Base-by-base conservation (phyloP, 2,797 vertebrate genomes). In the Urocyon cinereoargenteus region DNA sequence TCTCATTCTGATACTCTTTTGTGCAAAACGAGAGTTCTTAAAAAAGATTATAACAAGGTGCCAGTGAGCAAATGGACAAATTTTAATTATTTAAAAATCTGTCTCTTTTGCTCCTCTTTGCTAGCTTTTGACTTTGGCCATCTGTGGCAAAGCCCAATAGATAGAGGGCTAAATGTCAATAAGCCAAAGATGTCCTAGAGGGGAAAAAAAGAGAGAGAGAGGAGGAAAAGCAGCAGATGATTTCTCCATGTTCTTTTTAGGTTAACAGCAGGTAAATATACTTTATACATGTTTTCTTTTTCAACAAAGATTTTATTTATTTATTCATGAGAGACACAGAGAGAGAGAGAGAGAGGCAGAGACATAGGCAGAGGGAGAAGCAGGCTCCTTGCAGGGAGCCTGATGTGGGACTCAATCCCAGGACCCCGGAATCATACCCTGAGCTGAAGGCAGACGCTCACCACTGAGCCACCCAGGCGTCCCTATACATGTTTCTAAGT, bases 11-110 rank as follows among this genome's bases (percentile, higher is more conserved):
- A 73, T 36, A 86, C 3, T 45, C 51, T 84, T 83, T 49, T 12
- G 1, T 73, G 40, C 24, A 87, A 92, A 62, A 36, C 53, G 83
- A 83, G 28, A 36, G 18, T 88, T 70, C 73, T 84, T 45, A 15
- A n/a, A n/a, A n/a, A 96, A 72, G 89, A 82, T 28, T 77, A 22
- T 90, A 90, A 55, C 40, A 64, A 75, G 57, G 21, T 79, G 26
- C 40, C 77, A 84, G 13, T 4, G 45, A 22, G 34, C 53, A 55
- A 31, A 73, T 9, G n/a, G 40, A 64, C 51, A 92, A 83, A 83
- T 59, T 73, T 85, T 53, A 92, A 72, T 59, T 31, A 79, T 51
- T 64, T 87, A 83, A 79, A 59, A 73, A 79, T 45, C 40, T 86
- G 13, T 51, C 10, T 92, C 24, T 90, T 86, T 14, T 81, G 22